Percentiles rank a stretch among this genome's conserved stretches.
phyloP scores from a whole-genome alignment of 35 echinoderm and acorn worm genomes.

The Heliocidaris erythrogramma region DNA sequence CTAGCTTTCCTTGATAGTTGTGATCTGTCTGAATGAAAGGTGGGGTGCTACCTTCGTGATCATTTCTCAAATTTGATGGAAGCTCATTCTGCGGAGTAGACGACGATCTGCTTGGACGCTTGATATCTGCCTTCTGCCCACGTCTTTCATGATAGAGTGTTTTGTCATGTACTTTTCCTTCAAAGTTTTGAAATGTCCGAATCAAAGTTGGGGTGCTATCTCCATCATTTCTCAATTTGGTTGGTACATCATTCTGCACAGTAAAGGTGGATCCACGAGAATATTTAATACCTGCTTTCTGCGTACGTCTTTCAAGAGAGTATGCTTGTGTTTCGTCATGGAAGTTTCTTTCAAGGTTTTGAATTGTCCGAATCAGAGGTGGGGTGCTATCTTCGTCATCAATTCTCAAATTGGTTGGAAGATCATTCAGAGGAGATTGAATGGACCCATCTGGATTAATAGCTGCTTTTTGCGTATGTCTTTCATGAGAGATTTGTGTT shows the following conservation, averaged over 20 bases:
- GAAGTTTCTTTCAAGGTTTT: neutral
- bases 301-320: neutral
- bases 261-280: neutral
- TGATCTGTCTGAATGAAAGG: neutral
- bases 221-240: neutral
- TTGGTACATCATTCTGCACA: neutral
- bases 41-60: neutral
- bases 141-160: neutral
- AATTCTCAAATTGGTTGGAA: neutral
- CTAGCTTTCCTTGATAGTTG: neutral
- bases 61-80: neutral
- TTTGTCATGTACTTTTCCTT: neutral
- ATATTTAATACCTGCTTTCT: neutral
- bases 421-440: neutral
- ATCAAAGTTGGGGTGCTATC: neutral
- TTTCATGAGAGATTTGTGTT: neutral
- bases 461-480: neutral
- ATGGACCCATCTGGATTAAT: neutral
- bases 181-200: neutral
- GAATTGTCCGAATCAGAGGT: neutral
- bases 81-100: neutral
- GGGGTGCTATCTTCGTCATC: neutral
- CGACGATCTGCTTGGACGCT: neutral
- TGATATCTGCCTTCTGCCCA: neutral
- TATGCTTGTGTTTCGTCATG: neutral